These are phyloP conservation scores for Acleris laterana DNA, from an alignment of 2,888 invertebrate species.

Conservation along the genomic window DNA sequence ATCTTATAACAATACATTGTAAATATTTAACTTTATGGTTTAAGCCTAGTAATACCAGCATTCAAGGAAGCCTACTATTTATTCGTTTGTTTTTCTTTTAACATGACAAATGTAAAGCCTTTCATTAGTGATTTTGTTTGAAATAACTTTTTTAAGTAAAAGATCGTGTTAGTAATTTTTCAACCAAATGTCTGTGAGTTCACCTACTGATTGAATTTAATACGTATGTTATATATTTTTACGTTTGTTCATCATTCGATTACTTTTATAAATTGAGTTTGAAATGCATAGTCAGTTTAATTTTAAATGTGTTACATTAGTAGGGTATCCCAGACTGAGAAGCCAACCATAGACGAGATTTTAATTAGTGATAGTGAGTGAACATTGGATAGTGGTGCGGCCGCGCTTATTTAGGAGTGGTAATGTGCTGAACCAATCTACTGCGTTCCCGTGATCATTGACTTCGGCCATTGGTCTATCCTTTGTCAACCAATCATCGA, in stretches of 20 bases:
- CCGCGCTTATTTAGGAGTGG: slow-evolving; percentile 86
- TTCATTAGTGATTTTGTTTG: too few species aligned
- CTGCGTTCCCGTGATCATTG: slow-evolving; percentile 89
- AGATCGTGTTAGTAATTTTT: too few species aligned
- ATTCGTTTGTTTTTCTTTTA: too few species aligned
- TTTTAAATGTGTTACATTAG: slow-evolving; percentile 21
- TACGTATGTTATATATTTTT: too few species aligned
- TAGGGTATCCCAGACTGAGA: slow-evolving; percentile 47
- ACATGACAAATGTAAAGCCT: too few species aligned
- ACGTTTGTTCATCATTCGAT: background rate
- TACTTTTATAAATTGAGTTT: slow-evolving; percentile 1
- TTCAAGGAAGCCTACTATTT: too few species aligned
- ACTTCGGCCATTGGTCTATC: slow-evolving; percentile 94
- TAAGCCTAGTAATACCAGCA: too few species aligned
- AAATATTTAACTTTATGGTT: too few species aligned
- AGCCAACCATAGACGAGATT: slow-evolving; percentile 67
- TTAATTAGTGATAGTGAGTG: slow-evolving; percentile 77
- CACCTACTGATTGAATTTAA: too few species aligned
- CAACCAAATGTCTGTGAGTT: too few species aligned
- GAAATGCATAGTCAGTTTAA: background rate
- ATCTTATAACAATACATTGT: too few species aligned
- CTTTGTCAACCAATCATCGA: slow-evolving; percentile 95
- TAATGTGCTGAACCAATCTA: slow-evolving; percentile 86
- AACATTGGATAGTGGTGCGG: slow-evolving; percentile 69
- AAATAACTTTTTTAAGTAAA: too few species aligned